Evolutionary conservation across 2,797 vertebrate species (phyloP), one percentile per base, ranked within the genome.

Genomic region (Mormyrops attenuatus): DNA sequence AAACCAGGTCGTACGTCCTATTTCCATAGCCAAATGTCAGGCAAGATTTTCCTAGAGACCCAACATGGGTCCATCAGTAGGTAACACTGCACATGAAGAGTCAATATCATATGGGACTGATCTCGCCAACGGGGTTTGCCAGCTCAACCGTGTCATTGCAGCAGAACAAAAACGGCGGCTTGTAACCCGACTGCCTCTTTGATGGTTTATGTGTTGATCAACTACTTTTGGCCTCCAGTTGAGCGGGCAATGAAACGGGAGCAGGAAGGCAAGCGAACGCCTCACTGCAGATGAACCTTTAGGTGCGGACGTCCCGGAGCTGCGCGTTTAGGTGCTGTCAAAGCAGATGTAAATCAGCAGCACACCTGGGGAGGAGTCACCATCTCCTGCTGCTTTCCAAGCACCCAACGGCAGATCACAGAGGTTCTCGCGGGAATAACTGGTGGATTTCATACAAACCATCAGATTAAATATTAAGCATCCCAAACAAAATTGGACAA

Each of bases 381-480:
- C 13, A 0, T n/a, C 5, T 20, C 57, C 63, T 17, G 77, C 13
- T 17, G 50, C 26, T 38, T 55, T 87, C 13, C 4, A 20, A 55
- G 41, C 53, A 11, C 50, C 44, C 38, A 60, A 7, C 17, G 69
- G 38, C 50, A n/a, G 20, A n/a, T 15, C 3, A 34, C 11, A 15
- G n/a, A 22, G 30, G 22, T 87, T 80, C 66, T 66, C 22, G 34
- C 13, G 17, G 41, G 20, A 38, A 30, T 4, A 6, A 44, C 55
- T 89, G 88, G 69, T 52, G 80, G 47, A 63, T 41, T 85, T 86
- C 38, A 84, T 60, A 17, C 22, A n/a, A 77, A 90, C 66, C 66
- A 49, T 6, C 38, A 30, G 63, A 60, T 57, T 22, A 49, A n/a
- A 41, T 57, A 63, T 63, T 88, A 88, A 50, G 5, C 50, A 15